phyloP scores from a whole-genome alignment of 2,888 invertebrate genomes.

The Ferdinandea cuprea region DNA sequence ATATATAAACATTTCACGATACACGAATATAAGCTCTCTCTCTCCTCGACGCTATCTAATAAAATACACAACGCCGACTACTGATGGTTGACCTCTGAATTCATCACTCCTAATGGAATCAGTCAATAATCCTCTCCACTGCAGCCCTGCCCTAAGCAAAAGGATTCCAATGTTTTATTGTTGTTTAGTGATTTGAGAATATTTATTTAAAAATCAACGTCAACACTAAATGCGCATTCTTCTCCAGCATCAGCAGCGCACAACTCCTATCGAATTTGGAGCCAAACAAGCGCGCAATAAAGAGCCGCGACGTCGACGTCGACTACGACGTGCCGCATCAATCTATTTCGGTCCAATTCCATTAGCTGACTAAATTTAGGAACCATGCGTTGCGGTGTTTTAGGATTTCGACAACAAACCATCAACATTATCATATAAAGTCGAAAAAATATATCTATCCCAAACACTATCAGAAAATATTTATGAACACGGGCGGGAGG shows the following conservation, averaged over 20 bases:
- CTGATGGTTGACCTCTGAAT: slow-evolving; percentile 39
- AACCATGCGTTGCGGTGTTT: slow-evolving; percentile 69
- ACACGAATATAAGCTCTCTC: slow-evolving; percentile 26
- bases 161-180: slow-evolving; percentile 72
- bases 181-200: slow-evolving; percentile 71
- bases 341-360: slow-evolving; percentile 71
- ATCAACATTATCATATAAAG: slow-evolving; percentile 37
- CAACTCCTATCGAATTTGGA: slow-evolving; percentile 14
- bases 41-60: slow-evolving; percentile 48
- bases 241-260: slow-evolving; percentile 25
- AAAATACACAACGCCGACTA: slow-evolving; percentile 15
- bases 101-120: slow-evolving; percentile 72
- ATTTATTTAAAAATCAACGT: slow-evolving; percentile 72
- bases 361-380: slow-evolving; percentile 73
- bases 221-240: slow-evolving; percentile 71
- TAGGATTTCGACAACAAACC: slow-evolving; percentile 61
- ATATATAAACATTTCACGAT: slow-evolving; percentile 6
- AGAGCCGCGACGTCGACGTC: not conserved
- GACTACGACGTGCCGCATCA: slow-evolving; percentile 41
- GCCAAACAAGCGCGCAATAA: slow-evolving; percentile 8
- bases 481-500: slow-evolving; percentile 34
- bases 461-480: slow-evolving; percentile 18
- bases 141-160: slow-evolving; percentile 34
- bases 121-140: slow-evolving; percentile 31
- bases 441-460: not conserved